phyloP scores from a whole-genome alignment of 1,140 invertebrate genomes.

The Protaetia brevitarsis region DNA sequence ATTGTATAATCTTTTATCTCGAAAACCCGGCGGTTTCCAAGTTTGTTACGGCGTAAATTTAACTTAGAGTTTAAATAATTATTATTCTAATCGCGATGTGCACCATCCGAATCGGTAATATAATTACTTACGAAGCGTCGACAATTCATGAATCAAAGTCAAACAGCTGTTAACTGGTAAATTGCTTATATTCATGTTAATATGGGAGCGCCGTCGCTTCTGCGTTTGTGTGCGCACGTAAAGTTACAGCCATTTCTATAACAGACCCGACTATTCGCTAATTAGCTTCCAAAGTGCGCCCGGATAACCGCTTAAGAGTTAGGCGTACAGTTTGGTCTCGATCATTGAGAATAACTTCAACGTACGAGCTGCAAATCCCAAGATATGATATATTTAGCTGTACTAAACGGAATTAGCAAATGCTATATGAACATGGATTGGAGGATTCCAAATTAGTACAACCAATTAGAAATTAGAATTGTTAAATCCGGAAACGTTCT shows the following conservation, averaged over 20 bases:
- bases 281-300: not conserved
- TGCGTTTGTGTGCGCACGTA: not conserved
- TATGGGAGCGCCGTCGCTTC: not conserved
- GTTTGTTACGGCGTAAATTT: too few species aligned
- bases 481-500: too few species aligned
- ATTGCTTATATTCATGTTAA: conserved; percentile 17
- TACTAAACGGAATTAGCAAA: too few species aligned
- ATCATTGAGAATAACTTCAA: conserved; percentile 2
- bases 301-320: not conserved
- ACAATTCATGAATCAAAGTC: conserved; percentile 17
- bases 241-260: not conserved
- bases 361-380: not conserved
- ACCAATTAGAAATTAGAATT: too few species aligned
- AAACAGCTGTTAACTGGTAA: conserved; percentile 15
- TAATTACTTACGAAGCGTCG: conserved; percentile 11
- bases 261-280: conserved; percentile 7
- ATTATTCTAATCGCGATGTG: too few species aligned
- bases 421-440: too few species aligned
- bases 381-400: too few species aligned
- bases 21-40: too few species aligned
- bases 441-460: too few species aligned
- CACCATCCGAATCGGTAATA: too few species aligned
- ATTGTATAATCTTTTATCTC: not conserved
- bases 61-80: too few species aligned
- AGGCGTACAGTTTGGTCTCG: not conserved